Evolutionary conservation across 2,888 invertebrate species (phyloP), one percentile per base, ranked within the genome.

Genomic region (Hirudinaria manillensis): DNA sequence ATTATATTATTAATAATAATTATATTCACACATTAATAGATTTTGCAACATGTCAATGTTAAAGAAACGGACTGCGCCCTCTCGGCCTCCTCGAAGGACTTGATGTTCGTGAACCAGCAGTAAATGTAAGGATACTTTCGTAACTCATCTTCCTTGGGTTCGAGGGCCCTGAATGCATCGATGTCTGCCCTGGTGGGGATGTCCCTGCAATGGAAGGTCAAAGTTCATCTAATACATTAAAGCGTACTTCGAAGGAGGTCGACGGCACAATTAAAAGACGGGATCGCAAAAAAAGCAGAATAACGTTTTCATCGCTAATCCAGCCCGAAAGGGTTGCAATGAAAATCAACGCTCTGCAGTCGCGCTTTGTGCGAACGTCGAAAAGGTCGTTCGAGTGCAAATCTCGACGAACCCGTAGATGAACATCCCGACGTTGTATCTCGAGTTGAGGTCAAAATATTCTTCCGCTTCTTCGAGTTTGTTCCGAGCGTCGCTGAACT

Each of bases 141-240:
- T 7, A 68, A 34, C 21, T 29, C 29, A 13, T 7, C 32, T 13
- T 68, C 34, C 68, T 34, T 68, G 1, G n/a, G 21, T 36, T 68
- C 68, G n/a, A 68, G 68, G 32, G 68, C 68, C 13, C 68, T 3
- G 68, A 68, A 68, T 7, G 36, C 68, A 34, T 68, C 68, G 4
- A 34, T n/a, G 19, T 68, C 68, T 3, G 34, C 32, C 36, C 36
- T 32, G n/a, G 68, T 68, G 32, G 68, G 68, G 10, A 68, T 6
- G 36, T 68, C 68, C 32, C 68, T 68, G 68, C 19, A 61, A 45
- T 10, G 13, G 13, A 1, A 45, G n/a, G n/a, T n/a, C n/a, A n/a
- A n/a, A n/a, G n/a, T n/a, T n/a, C n/a, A n/a, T n/a, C n/a, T n/a
- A n/a, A n/a, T n/a, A n/a, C n/a, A n/a, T n/a, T n/a, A n/a, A n/a